These are phyloP conservation scores for Leptopilina myrica DNA, from an alignment of 2,888 invertebrate species.

Conservation along the genomic window DNA sequence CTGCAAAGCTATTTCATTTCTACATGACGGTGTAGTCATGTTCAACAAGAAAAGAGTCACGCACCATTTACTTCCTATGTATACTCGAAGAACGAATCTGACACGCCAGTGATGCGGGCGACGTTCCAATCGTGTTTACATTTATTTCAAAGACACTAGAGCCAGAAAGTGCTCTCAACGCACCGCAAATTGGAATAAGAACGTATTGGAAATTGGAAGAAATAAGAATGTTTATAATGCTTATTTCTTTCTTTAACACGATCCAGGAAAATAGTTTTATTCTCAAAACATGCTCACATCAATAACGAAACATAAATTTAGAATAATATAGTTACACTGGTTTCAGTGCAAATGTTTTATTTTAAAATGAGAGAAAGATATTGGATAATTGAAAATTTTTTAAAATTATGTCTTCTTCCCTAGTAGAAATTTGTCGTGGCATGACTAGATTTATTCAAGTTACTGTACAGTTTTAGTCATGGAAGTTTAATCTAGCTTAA, in stretches of 20 bases:
- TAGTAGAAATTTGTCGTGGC: no score
- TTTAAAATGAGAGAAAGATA: no score
- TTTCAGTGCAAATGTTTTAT: not conserved
- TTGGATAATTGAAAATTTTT: no score
- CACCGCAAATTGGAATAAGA: constrained; percentile 38
- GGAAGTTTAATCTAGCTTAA: no score
- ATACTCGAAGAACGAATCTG: constrained; percentile 23
- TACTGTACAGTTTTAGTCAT: no score
- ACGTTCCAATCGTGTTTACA: constrained; percentile 39
- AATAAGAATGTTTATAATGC: not conserved
- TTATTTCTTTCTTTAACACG: not conserved
- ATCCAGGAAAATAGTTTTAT: not conserved
- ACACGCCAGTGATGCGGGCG: constrained; percentile 36
- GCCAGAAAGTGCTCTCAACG: constrained; percentile 18
- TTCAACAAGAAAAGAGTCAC: constrained; percentile 37
- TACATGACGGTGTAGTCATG: constrained; percentile 12
- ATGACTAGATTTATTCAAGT: no score
- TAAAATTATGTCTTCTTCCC: no score
- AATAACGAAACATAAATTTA: not conserved
- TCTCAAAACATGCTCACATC: not conserved
- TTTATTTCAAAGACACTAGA: constrained; percentile 35
- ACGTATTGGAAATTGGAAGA: not conserved
- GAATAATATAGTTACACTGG: not conserved
- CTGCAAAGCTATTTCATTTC: constrained; percentile 24
- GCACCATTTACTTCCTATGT: constrained; percentile 32